Conservation (phyloP, 2,888 invertebrate genomes). For the Kryphioiulus occultus region DNA sequence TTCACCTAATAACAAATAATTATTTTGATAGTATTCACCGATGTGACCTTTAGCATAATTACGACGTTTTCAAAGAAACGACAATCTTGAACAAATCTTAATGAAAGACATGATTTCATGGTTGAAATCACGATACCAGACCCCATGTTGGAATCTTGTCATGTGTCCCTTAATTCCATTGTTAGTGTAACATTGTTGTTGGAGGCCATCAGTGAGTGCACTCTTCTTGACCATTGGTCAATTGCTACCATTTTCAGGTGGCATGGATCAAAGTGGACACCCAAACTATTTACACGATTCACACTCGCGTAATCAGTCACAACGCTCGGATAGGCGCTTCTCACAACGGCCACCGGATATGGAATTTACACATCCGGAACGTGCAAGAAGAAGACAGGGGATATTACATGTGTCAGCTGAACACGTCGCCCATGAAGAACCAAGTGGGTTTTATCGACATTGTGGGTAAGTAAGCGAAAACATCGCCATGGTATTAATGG, state of each 20-base stretch:
- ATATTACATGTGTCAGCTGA: conserved; percentile 76
- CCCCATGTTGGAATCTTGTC: no score
- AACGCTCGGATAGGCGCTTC: conserved; percentile 77
- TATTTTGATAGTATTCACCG: no score
- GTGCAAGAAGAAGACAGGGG: conserved; percentile 88
- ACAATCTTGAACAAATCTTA: no score
- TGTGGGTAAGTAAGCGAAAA: conserved; percentile 71
- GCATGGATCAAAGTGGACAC: conserved; percentile 94
- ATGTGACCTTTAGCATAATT: no score
- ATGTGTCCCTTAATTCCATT: no score
- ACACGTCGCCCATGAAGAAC: conserved; percentile 93
- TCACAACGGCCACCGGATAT: conserved; percentile 77
- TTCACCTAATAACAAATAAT: no score
- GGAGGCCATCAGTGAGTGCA: no score
- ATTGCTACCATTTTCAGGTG: conserved; percentile 69
- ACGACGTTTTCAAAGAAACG: no score
- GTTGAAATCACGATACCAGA: no score
- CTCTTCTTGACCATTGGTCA: no score
- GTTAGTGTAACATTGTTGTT: no score
- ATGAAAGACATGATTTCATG: no score
- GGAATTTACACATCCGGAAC: conserved; percentile 85
- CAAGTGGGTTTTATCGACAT: conserved; percentile 89
- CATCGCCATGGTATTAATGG: not conserved
- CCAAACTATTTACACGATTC: conserved; percentile 89
- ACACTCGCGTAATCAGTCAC: conserved; percentile 89